phyloP scores from a whole-genome alignment of 2,888 invertebrate genomes.

The Malthinus flaveolus region DNA sequence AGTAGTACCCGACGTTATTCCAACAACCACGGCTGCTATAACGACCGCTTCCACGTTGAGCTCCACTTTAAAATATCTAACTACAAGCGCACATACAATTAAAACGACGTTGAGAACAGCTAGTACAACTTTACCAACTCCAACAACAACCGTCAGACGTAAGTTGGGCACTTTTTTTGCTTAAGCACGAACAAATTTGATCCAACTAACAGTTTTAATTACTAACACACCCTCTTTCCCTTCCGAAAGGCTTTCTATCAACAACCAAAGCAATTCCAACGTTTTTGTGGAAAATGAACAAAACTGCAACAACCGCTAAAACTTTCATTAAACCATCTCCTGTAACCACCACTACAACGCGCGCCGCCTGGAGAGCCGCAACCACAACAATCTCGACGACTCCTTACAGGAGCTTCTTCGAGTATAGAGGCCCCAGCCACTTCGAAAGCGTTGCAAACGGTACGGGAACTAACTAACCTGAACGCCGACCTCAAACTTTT shows the following conservation, averaged over 20 bases:
- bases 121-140: constrained; percentile 40
- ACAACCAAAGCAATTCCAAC: constrained; percentile 55
- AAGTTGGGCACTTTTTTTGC: constrained; percentile 40
- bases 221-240: too few species aligned
- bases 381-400: constrained; percentile 36
- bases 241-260: constrained; percentile 17
- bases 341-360: constrained; percentile 42
- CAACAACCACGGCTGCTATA: constrained; percentile 59
- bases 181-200: not conserved
- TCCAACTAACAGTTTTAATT: constrained; percentile 47
- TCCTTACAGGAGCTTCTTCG: constrained; percentile 48
- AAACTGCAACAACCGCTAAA: constrained; percentile 49
- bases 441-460: constrained; percentile 47
- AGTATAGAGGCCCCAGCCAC: constrained; percentile 52
- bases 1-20: constrained; percentile 59
- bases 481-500: not conserved
- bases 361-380: constrained; percentile 45
- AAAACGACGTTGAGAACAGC: constrained; percentile 41
- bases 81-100: constrained; percentile 49
- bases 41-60: constrained; percentile 49
- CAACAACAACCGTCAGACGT: constrained; percentile 59
- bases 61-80: constrained; percentile 45
- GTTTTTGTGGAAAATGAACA: constrained; percentile 24
- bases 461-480: constrained; percentile 29
- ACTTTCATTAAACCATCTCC: constrained; percentile 53